Evolutionary conservation across 2,888 invertebrate species (phyloP), one percentile per base, ranked within the genome.

Genomic region (Cataglyphis albicans): DNA sequence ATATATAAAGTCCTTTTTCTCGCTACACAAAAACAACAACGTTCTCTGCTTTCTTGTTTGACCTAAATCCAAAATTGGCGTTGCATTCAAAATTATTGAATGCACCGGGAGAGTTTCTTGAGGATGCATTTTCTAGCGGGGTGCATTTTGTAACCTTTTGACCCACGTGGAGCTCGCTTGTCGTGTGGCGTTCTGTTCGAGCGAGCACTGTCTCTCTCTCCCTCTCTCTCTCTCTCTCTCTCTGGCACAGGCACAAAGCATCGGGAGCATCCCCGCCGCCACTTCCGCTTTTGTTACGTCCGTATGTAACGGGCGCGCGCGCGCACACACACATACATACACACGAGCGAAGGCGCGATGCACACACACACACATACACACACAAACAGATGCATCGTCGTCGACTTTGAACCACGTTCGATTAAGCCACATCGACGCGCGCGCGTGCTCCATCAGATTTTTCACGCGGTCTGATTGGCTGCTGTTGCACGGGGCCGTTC

Each of bases 331-430:
- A 35, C 10, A 38, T 3, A 38, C 3, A 35, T 4, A 38, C 32
- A 32, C 10, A 38, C n/a, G n/a, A n/a, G n/a, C n/a, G n/a, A n/a
- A n/a, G n/a, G n/a, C n/a, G n/a, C n/a, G n/a, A n/a, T n/a, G n/a
- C 32, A 35, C 10, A 38, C 5, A 7, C 55, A 35, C 10, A 38
- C 6, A 32, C 10, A 38, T 3, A 7, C 55, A 35, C 10, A 38
- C 32, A 35, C 10, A 38, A 6, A 7, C 55, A 35, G 21, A 32
- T 80, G 72, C 70, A 68, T 83, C 76, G 57, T 48, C 61, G 72
- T 52, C 82, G 75, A 90, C 90, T 89, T 90, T 89, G 90, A 88
- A 83, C 81, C 87, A 84, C 87, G 89, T 87, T 88, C 86, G 90
- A 90, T 87, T 89, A 89, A 85, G 86, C 89, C 82, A 83, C 84